Percentiles rank a stretch among this genome's conserved stretches.
Evolutionary conservation across 2,797 vertebrate species (phyloP).

Genomic region (Sebastes steindachneri): DNA sequence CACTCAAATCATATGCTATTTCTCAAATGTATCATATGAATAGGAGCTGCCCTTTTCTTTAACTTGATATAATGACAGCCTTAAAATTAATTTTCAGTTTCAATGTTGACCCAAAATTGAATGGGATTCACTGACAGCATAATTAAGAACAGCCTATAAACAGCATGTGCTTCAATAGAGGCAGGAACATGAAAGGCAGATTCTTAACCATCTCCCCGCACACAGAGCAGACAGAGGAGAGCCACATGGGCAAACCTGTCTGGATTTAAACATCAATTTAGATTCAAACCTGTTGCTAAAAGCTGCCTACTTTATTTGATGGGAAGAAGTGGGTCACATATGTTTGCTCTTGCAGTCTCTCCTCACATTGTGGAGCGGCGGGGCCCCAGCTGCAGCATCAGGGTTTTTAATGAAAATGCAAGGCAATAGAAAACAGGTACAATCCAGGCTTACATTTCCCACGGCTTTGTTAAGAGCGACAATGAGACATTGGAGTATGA

Average conservation of each 20-base stretch:
- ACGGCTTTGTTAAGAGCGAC: conserved; percentile 83
- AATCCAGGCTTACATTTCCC: conserved; percentile 84
- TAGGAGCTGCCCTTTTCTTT: conserved; percentile 22
- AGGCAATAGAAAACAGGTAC: conserved; percentile 87
- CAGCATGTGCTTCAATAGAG: conserved; percentile 70
- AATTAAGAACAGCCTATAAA: conserved; percentile 75
- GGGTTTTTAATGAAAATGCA: conserved; percentile 87
- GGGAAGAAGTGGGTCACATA: conserved; percentile 84
- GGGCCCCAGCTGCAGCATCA: conserved; percentile 86
- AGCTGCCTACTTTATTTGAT: conserved; percentile 84
- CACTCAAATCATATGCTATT: conserved; percentile 26
- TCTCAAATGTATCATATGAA: neutral
- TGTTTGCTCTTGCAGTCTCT: conserved; percentile 85
- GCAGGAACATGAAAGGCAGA: conserved; percentile 73
- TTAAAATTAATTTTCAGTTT: conserved; percentile 63
- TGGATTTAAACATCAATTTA: conserved; percentile 89
- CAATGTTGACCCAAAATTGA: conserved; percentile 61
- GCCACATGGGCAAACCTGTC: conserved; percentile 82
- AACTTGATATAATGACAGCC: conserved; percentile 50
- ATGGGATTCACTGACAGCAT: conserved; percentile 66
- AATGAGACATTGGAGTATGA: conserved; percentile 80
- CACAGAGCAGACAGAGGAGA: conserved; percentile 62
- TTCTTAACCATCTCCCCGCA: conserved; percentile 60
- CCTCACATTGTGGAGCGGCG: conserved; percentile 80
- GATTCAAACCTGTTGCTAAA: conserved; percentile 88